Evolutionary conservation across 2,113 vertebrate genomes (phyloP).

Genomic region (Antigone vipio): DNA sequence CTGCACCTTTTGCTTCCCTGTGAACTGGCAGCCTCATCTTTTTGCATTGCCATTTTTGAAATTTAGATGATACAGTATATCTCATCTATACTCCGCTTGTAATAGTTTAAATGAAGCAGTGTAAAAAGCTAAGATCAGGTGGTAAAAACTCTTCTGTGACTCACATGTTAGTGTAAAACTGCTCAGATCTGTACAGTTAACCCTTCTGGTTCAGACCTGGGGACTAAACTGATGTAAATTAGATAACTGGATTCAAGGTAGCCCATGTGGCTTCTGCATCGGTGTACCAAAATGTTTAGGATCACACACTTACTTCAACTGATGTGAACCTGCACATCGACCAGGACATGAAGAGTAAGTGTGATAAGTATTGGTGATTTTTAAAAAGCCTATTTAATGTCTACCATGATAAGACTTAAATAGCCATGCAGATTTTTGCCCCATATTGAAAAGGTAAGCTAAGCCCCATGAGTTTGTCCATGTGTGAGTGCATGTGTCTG

Average conservation of each 20-base stretch:
- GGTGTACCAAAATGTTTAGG: not conserved
- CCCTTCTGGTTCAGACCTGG: not conserved
- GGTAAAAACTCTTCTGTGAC: not conserved
- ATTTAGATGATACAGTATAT: not conserved
- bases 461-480: not conserved
- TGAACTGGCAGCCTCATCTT: not conserved
- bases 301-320: not conserved
- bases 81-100: not conserved
- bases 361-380: not conserved
- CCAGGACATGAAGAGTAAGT: not conserved
- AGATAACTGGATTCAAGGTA: not conserved
- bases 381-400: not conserved
- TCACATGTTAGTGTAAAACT: not conserved
- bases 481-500: not conserved
- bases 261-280: not conserved
- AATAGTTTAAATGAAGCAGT: not conserved
- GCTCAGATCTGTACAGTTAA: not conserved
- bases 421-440: not conserved
- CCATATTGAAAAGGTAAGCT: not conserved
- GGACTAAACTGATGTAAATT: not conserved
- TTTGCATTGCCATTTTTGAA: not conserved
- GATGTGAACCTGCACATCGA: not conserved
- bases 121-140: not conserved
- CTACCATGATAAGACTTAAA: not conserved
- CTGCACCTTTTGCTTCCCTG: not conserved